Base-by-base conservation (phyloP, 2,113 vertebrate species). In the Thunnus maccoyii region DNA sequence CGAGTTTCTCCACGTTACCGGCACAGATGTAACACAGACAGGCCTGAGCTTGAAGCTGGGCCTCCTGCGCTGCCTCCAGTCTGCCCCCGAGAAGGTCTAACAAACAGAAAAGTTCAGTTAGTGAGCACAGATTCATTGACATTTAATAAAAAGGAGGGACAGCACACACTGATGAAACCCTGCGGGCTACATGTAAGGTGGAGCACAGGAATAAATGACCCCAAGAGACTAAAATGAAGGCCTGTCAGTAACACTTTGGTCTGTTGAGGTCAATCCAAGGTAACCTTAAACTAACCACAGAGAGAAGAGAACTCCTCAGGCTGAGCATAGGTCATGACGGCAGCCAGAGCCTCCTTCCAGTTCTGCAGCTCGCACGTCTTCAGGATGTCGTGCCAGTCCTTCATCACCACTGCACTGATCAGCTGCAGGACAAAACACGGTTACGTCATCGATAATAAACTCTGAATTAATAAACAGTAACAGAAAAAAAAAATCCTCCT, bases 1-100 rank as follows among this genome's bases (percentile, higher is more conserved):
- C 96, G 0, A 99, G 94, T 68, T 97, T 99, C 86, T 99, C 98
- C 76, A 99, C 95, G 0, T 97, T 98, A 32, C 98, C 98, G 0
- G 98, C 97, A 75, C 98, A 99, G 80, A 99, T 98, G 73, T 98
- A 99, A 78, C 97, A 99, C 70, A 99, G 95, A 89, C 97, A 98
- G 1, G 98, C 98, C 70, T 99, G 97, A 0, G 94, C 93, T 86
- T 96, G 96, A 60, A 99, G 94, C 10, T 92, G 36, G 2, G 36
- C 75, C 7, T 97, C 97, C 2, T 95, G 95, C 57, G 97, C 95
- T 0, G 72, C 95, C 84, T 99, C 97, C 89, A 99, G 94, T 44
- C 98, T 95, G 77, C 87, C 90, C 9, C 98, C 98, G 44, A 99
- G 91, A 5, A 97, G 91, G 88, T 97, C 98, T 99, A 71, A 81